Conservation (phyloP, 1,140 invertebrate species). For the Aphidius ervi region DNA sequence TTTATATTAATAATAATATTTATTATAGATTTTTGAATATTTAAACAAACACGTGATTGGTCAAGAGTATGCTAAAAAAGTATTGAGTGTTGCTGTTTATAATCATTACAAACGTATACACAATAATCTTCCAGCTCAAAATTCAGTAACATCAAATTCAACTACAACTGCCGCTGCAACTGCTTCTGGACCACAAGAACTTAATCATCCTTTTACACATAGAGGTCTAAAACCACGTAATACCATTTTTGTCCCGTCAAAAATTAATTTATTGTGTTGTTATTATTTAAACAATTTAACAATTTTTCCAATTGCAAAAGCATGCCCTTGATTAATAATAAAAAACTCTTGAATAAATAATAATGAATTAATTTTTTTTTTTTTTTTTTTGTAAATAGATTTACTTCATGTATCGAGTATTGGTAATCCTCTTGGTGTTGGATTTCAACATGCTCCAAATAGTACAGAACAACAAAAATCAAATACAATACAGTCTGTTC, state of each 20-base stretch:
- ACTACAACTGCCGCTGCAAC: slow-evolving; percentile 51
- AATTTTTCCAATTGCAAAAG: no score
- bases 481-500: slow-evolving; percentile 36
- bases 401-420: slow-evolving; percentile 79
- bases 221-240: slow-evolving; percentile 62
- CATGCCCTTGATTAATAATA: no score
- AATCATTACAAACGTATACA: slow-evolving; percentile 98
- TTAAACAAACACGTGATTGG: slow-evolving; percentile 96
- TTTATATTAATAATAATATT: neutral
- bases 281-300: no score
- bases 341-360: neutral
- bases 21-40: slow-evolving; percentile 82
- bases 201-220: slow-evolving; percentile 68
- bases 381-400: slow-evolving; percentile 57
- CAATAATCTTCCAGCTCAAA: slow-evolving; percentile 76
- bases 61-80: slow-evolving; percentile 96
- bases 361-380: neutral
- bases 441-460: slow-evolving; percentile 44
- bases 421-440: slow-evolving; percentile 58
- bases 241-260: slow-evolving; percentile 26
- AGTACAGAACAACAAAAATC: slow-evolving; percentile 36
- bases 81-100: slow-evolving; percentile 97
- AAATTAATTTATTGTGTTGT: no score
- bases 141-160: slow-evolving; percentile 46
- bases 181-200: slow-evolving; percentile 60